A percentile compares a stretch with the other conserved stretches of the same genome.
phyloP scores from a whole-genome alignment of 2,888 invertebrate species.

The Leptinotarsa juncta region DNA sequence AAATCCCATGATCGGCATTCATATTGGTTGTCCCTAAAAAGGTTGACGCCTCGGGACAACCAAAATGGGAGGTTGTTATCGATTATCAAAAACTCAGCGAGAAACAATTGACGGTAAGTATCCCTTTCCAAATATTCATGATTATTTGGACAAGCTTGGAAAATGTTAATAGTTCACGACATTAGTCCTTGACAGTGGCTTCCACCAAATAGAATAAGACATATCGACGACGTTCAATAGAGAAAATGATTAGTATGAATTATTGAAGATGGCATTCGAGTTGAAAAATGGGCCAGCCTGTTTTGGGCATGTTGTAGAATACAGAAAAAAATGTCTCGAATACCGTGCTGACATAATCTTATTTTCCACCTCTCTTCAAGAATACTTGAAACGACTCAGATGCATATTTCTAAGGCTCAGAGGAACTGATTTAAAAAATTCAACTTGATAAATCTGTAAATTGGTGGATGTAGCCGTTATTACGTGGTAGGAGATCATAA shows the following conservation, averaged over 20 bases:
- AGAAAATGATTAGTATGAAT: conserved; percentile 42
- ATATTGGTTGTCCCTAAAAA: conserved; percentile 51
- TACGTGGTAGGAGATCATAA: too few relatives aligned
- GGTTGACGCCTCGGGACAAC: conserved; percentile 39
- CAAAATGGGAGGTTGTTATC: conserved; percentile 45
- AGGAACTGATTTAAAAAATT: conserved; percentile 1
- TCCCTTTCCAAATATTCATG: conserved; percentile 44
- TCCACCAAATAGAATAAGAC: conserved; percentile 44
- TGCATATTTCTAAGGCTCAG: not conserved
- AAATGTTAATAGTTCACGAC: conserved; percentile 38
- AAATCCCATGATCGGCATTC: conserved; percentile 47
- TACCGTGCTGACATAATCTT: not conserved
- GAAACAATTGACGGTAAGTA: conserved; percentile 41
- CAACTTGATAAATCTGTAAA: conserved; percentile 50
- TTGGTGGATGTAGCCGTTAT: too few relatives aligned
- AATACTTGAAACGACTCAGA: too few relatives aligned
- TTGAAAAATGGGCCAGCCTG: conserved; percentile 50
- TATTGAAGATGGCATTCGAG: conserved; percentile 50
- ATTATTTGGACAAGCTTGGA: conserved; percentile 41
- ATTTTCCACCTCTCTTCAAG: too few relatives aligned
- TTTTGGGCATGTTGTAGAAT: conserved; percentile 50
- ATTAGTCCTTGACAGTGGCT: conserved; percentile 40
- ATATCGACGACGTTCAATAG: conserved; percentile 37
- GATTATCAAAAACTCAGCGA: conserved; percentile 45
- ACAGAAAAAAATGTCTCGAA: conserved; percentile 40